Evolutionary conservation across 1,140 invertebrate genomes (phyloP).

Genomic region (Drosophila triauraria): DNA sequence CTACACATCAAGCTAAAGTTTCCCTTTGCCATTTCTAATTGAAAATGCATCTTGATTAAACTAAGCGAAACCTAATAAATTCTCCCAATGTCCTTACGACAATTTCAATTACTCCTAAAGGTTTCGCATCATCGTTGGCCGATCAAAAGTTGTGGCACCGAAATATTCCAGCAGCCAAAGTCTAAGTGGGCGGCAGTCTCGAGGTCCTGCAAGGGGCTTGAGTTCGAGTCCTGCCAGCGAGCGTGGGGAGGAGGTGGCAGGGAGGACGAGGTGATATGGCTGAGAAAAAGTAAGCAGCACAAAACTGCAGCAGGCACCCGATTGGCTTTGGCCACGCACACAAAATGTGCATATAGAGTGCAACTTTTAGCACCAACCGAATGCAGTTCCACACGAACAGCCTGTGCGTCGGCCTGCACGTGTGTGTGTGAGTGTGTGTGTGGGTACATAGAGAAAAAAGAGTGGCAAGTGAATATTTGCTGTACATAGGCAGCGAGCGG

Average conservation of each 20-base stretch:
- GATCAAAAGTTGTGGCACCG: conserved; percentile 9
- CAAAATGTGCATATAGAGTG: conserved; percentile 84
- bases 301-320: conserved; percentile 71
- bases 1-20: not conserved
- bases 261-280: conserved; percentile 1
- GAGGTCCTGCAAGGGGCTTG: conserved; percentile 22
- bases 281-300: conserved; percentile 67
- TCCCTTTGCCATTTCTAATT: not conserved
- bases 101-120: conserved; percentile 39
- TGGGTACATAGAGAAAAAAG: conserved; percentile 60
- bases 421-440: conserved; percentile 29
- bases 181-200: conserved; percentile 32
- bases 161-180: conserved; percentile 33
- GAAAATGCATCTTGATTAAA: not conserved
- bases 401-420: conserved; percentile 5
- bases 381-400: conserved; percentile 75
- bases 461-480: conserved; percentile 76
- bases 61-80: not conserved
- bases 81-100: conserved; percentile 24
- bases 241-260: too few species aligned
- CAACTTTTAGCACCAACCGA: conserved; percentile 84
- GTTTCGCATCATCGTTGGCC: conserved; percentile 37
- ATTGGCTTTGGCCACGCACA: conserved; percentile 83
- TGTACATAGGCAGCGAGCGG: conserved; percentile 65
- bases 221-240: conserved; percentile 2